Base-by-base conservation (phyloP, 2,888 invertebrate species). In the Platerodrilus igneus region DNA sequence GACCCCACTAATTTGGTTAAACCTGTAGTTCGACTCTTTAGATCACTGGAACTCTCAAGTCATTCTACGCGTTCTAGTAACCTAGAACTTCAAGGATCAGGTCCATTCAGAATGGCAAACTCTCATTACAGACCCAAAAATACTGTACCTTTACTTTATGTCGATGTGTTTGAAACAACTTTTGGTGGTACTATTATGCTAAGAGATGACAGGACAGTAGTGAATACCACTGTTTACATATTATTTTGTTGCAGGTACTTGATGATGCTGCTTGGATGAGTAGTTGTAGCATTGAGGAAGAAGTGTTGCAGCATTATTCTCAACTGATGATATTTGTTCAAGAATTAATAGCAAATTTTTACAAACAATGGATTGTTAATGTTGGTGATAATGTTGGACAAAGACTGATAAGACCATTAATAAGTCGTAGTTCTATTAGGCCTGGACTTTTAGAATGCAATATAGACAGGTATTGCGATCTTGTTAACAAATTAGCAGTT, bases 201-300 rank as follows among this genome's bases (percentile, higher is more conserved):
- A n/a, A n/a, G n/a, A n/a, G n/a, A n/a, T n/a, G n/a, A n/a, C n/a
- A n/a, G n/a, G n/a, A n/a, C n/a, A n/a, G n/a, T n/a, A n/a, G n/a
- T n/a, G n/a, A n/a, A n/a, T n/a, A n/a, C n/a, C n/a, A n/a, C n/a
- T n/a, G n/a, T n/a, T n/a, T n/a, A n/a, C n/a, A n/a, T n/a, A n/a
- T n/a, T n/a, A n/a, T n/a, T n/a, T n/a, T n/a, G n/a, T n/a, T n/a
- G 14, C 61, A 82, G 78, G 69, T 78, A 34, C 73, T 92, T 63
- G 78, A 79, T 18, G 74, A 79, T 28, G 83, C 88, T 0, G 77
- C 79, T 22, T 92, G 90, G 86, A 67, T 92, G 68, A 79, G 86
- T 15, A 71, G 76, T 3, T 85, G 85, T 59, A 79, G 82, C 35
- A 78, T 80, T 55, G 79, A 84, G 0, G 78, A 81, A 31, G 83